Evolutionary conservation across 2,797 vertebrate genomes (phyloP).

Genomic region (Salmo trutta): DNA sequence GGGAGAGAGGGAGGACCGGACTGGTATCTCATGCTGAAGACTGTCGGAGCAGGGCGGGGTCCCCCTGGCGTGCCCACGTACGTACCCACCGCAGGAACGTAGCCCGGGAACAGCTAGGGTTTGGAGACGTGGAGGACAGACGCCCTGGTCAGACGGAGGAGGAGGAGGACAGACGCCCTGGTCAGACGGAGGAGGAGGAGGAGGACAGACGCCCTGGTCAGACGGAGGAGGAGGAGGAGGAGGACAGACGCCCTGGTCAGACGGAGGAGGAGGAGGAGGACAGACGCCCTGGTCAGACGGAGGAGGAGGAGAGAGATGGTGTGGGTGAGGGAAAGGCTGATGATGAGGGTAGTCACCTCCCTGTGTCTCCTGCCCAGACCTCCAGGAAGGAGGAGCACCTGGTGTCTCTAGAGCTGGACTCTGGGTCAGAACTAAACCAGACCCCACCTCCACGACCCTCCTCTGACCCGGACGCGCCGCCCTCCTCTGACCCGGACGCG

Average conservation of each 20-base stretch:
- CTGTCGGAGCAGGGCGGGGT: slow-evolving; percentile 74
- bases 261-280: neutral
- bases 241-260: slow-evolving; percentile 33
- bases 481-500: too few relatives aligned
- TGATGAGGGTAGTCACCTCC: slow-evolving; percentile 32
- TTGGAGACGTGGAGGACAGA: slow-evolving; percentile 73
- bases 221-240: slow-evolving; percentile 30
- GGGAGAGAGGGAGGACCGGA: neutral
- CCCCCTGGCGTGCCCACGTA: slow-evolving; percentile 91
- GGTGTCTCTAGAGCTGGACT: slow-evolving; percentile 79
- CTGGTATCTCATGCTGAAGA: slow-evolving; percentile 26
- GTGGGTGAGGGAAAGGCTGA: slow-evolving; percentile 29
- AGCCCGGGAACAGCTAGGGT: slow-evolving; percentile 82
- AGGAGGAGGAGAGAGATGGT: neutral
- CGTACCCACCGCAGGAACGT: slow-evolving; percentile 87
- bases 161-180: too few relatives aligned
- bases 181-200: too few relatives aligned
- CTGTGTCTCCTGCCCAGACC: slow-evolving; percentile 33
- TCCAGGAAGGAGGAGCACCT: slow-evolving; percentile 67
- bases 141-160: slow-evolving; percentile 13
- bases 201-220: too few relatives aligned
- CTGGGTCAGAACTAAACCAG: slow-evolving; percentile 10
- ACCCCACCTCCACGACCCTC: neutral
- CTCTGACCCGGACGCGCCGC: neutral
- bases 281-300: too few relatives aligned